Conservation (phyloP, 2,113 vertebrate genomes). For the Haemorhous mexicanus region DNA sequence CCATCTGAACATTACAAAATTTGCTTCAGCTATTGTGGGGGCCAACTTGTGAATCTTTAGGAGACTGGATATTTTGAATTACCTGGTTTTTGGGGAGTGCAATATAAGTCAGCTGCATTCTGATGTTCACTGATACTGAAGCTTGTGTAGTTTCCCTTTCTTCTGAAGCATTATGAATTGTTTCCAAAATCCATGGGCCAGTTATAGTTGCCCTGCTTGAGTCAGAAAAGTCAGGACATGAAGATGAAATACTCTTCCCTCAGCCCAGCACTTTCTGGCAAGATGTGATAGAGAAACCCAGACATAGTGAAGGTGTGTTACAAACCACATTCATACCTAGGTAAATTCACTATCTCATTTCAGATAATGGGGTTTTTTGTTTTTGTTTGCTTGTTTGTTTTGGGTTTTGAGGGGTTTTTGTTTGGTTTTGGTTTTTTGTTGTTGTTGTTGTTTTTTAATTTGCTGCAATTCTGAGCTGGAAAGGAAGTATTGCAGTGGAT, state of each 20-base stretch:
- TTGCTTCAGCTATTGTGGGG: neutral
- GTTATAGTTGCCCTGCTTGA: neutral
- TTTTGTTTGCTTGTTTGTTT: too few relatives aligned
- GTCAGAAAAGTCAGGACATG: neutral
- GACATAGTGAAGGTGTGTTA: neutral
- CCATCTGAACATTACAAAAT: neutral
- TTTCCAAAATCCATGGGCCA: neutral
- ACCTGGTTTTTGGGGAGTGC: neutral
- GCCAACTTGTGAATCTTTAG: neutral
- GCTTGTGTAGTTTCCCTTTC: neutral
- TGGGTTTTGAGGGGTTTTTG: too few relatives aligned
- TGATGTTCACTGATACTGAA: neutral
- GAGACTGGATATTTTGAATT: neutral
- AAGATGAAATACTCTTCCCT: neutral
- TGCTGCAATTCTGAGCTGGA: neutral
- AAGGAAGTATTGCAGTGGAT: neutral
- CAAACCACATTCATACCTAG: neutral
- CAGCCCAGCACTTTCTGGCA: neutral
- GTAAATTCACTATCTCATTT: neutral
- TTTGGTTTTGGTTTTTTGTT: too few relatives aligned
- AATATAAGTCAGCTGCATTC: neutral
- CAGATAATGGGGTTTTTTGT: neutral
- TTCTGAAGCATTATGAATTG: neutral
- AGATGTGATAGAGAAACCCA: neutral
- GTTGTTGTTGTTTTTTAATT: neutral